Percentiles rank a stretch among this genome's conserved stretches.
Conservation (phyloP, 2,113 vertebrate species). For the Apus apus region DNA sequence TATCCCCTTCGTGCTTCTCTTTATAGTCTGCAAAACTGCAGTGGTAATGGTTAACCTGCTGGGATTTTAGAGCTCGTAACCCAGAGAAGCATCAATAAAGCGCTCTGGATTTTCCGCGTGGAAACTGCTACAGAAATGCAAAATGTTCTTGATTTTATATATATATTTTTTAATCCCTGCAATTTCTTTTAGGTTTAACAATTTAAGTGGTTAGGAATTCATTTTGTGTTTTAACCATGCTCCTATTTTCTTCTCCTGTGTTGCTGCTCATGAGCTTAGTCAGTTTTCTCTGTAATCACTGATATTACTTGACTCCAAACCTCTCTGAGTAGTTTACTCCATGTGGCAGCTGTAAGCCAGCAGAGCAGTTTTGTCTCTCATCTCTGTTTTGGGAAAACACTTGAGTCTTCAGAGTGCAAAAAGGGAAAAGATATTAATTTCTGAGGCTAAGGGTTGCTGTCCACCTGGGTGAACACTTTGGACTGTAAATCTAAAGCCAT, state of each 20-base stretch:
- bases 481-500: accelerated
- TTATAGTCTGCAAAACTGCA: not conserved
- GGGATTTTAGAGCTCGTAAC: not conserved
- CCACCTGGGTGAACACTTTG: not conserved
- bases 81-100: not conserved
- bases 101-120: not conserved
- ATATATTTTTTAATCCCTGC: accelerated
- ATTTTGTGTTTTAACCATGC: not conserved
- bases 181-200: not conserved
- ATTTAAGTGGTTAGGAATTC: not conserved
- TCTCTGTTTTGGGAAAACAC: not conserved
- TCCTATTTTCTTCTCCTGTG: not conserved
- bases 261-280: not conserved
- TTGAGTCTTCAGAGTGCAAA: not conserved
- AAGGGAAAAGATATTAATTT: not conserved
- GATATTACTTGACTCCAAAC: not conserved
- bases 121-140: not conserved
- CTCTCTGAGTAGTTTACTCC: not conserved
- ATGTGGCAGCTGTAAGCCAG: not conserved
- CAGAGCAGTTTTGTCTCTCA: not conserved
- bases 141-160: not conserved
- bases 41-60: not conserved
- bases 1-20: not conserved
- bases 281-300: not conserved
- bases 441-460: not conserved